A percentile compares a stretch with the other conserved stretches of the same genome.
These are phyloP conservation scores for Anastatus disparis DNA, from an alignment of 1,140 invertebrate species.

Conservation along the genomic window DNA sequence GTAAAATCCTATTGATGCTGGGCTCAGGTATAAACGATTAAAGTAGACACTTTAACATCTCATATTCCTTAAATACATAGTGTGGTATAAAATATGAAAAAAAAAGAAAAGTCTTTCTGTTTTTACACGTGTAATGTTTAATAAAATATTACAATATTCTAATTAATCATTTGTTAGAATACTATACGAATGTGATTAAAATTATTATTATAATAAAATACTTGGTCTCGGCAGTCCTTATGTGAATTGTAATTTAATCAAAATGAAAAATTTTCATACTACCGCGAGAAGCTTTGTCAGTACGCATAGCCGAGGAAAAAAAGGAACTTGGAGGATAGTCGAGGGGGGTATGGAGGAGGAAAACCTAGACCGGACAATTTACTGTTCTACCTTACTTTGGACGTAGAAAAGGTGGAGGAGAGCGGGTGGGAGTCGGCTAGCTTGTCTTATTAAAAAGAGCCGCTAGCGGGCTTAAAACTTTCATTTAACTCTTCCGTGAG, in stretches of 20 bases:
- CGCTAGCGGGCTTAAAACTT: constrained; percentile 40
- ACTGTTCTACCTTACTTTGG: constrained; percentile 30
- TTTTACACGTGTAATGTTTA: too few relatives aligned
- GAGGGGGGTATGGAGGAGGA: neutral
- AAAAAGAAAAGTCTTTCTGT: too few relatives aligned
- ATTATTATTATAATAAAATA: too few relatives aligned
- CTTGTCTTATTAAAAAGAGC: constrained; percentile 42
- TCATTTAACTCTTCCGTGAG: constrained; percentile 40
- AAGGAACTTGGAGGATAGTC: neutral
- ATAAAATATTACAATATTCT: too few relatives aligned
- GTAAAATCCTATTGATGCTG: constrained; percentile 30
- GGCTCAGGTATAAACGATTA: constrained; percentile 24
- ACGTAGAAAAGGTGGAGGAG: too few relatives aligned
- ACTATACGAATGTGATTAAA: too few relatives aligned
- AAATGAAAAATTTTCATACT: neutral
- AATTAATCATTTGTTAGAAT: too few relatives aligned
- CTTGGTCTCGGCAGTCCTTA: too few relatives aligned
- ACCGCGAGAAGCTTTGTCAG: neutral
- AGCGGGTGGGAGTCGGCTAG: too few relatives aligned
- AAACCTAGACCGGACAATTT: constrained; percentile 29
- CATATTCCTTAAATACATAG: constrained; percentile 21
- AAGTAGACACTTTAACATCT: neutral
- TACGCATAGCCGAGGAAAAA: neutral
- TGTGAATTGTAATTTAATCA: constrained; percentile 33
- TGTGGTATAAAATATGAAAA: too few relatives aligned